Conservation (phyloP, 2,797 vertebrate genomes). For the Sebastes flavidus region DNA sequence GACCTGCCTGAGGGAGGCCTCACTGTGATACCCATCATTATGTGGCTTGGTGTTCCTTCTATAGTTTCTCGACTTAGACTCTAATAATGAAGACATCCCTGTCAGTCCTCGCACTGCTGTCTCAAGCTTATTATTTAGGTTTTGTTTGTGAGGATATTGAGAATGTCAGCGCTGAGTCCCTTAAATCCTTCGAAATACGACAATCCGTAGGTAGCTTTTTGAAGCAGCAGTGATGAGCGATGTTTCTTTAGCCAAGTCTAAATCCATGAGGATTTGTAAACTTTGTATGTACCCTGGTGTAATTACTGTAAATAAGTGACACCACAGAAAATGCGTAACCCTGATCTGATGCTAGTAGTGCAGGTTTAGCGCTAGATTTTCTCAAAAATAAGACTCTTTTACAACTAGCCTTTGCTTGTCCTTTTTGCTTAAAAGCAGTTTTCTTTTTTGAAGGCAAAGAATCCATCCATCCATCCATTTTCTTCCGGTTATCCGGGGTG, state of each 20-base stretch:
- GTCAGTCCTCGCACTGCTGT: slow-evolving; percentile 43
- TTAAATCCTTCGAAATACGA: slow-evolving; percentile 49
- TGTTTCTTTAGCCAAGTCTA: slow-evolving; percentile 26
- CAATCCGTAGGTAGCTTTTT: slow-evolving; percentile 40
- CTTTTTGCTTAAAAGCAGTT: background rate
- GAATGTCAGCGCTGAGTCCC: slow-evolving; percentile 55
- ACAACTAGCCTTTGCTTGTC: background rate
- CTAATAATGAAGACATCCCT: slow-evolving; percentile 62
- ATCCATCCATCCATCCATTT: no score
- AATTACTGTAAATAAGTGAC: slow-evolving; percentile 51
- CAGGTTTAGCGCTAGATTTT: slow-evolving; percentile 8
- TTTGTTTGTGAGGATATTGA: slow-evolving; percentile 48
- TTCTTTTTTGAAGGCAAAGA: no score
- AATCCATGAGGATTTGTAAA: slow-evolving; percentile 43
- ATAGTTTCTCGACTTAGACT: slow-evolving; percentile 59
- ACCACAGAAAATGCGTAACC: background rate
- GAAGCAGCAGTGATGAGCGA: background rate
- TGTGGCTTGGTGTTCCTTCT: slow-evolving; percentile 66
- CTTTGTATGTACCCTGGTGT: slow-evolving; percentile 29
- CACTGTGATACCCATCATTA: slow-evolving; percentile 71
- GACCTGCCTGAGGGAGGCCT: slow-evolving; percentile 67
- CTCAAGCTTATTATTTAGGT: slow-evolving; percentile 53
- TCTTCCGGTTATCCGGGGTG: no score
- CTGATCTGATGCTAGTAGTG: slow-evolving; percentile 9
- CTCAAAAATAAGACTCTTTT: background rate